Conservation (phyloP, 2,113 vertebrate species). For the Lanius ludovicianus region DNA sequence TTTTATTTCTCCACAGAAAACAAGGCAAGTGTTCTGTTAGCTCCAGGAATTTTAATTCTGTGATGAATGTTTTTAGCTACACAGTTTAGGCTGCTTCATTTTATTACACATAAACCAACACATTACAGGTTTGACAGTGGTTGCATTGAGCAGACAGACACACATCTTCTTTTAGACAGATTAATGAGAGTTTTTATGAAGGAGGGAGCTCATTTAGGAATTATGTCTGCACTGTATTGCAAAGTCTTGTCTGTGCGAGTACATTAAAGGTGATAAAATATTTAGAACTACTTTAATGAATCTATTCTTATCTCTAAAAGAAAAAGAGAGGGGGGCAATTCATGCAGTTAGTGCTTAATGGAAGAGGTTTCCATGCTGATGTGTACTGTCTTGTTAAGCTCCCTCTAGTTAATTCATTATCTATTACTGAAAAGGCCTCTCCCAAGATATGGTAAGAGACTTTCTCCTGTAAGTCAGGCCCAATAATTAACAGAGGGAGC, state of each 20-base stretch:
- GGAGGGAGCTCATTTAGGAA: conserved; percentile 28
- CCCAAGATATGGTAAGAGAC: background rate
- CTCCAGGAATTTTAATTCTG: background rate
- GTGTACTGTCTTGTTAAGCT: conserved; percentile 15
- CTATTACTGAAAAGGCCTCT: background rate
- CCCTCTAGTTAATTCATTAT: background rate
- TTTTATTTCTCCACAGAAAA: background rate
- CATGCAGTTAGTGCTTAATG: conserved; percentile 21
- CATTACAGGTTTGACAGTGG: background rate
- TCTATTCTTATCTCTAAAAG: conserved; percentile 27
- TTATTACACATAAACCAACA: background rate
- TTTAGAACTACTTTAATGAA: conserved; percentile 55
- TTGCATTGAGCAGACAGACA: background rate
- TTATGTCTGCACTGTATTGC: conserved; percentile 1
- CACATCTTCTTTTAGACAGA: conserved; percentile 22
- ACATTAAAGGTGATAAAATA: conserved; percentile 57
- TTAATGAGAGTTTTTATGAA: conserved; percentile 38
- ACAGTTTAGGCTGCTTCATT: background rate
- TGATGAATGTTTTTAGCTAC: background rate
- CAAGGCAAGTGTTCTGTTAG: background rate
- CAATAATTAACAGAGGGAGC: background rate
- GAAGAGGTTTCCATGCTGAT: conserved; percentile 26
- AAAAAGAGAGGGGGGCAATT: background rate
- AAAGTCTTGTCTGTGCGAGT: background rate
- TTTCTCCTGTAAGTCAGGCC: background rate